Percentiles rank a stretch among this genome's conserved stretches.
Conservation (phyloP, 2,113 vertebrate species). For the Bos javanicus region DNA sequence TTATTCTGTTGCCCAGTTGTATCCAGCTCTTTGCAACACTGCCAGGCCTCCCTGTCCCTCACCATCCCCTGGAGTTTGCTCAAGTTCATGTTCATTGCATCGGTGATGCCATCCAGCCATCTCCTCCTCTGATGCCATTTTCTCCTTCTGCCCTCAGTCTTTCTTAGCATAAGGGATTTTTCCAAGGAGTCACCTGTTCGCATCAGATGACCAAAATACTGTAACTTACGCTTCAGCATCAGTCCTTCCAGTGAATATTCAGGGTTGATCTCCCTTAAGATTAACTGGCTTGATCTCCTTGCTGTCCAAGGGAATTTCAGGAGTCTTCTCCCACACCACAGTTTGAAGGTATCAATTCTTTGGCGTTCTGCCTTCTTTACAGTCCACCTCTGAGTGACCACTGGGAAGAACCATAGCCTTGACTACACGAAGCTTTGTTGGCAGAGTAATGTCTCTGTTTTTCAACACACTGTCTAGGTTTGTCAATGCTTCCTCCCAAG, state of each 20-base stretch:
- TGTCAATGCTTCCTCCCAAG: not conserved
- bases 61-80: not conserved
- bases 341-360: not conserved
- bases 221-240: not conserved
- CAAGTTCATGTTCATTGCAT: not conserved
- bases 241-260: not conserved
- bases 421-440: not conserved
- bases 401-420: not conserved
- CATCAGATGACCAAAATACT: not conserved
- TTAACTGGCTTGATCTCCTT: not conserved
- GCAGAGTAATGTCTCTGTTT: not conserved
- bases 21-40: not conserved
- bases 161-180: not conserved
- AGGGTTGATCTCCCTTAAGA: not conserved
- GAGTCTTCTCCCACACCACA: not conserved
- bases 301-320: not conserved
- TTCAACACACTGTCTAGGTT: not conserved
- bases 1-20: not conserved
- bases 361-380: not conserved
- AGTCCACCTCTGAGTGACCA: not conserved
- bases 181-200: not conserved
- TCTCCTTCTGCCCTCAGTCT: not conserved
- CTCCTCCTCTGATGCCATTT: not conserved
- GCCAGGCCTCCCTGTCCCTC: not conserved
- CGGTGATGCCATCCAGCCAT: not conserved